A percentile compares a stretch with the other conserved stretches of the same genome.
Conservation (phyloP, 2,888 invertebrate genomes). For the Sesia apiformis region DNA sequence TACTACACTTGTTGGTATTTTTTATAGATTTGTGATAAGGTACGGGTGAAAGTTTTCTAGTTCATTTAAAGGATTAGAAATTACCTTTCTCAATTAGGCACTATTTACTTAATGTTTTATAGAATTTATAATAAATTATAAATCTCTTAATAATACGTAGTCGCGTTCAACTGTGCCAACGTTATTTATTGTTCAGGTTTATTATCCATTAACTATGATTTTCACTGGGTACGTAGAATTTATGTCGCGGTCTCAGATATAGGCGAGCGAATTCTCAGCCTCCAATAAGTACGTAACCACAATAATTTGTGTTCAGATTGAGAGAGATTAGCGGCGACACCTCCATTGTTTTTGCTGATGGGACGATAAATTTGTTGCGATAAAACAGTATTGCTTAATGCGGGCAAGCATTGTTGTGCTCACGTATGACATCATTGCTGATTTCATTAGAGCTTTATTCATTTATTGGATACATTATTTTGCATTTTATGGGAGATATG, state of each 20-base stretch:
- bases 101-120: too few relatives aligned
- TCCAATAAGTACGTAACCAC: constrained; percentile 9
- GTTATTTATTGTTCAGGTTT: neutral
- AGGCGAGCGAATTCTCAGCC: constrained; percentile 6
- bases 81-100: too few relatives aligned
- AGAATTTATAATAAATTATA: too few relatives aligned
- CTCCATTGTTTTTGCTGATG: constrained; percentile 34
- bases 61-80: too few relatives aligned
- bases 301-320: constrained; percentile 6
- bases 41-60: too few relatives aligned
- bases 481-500: neutral
- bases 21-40: too few relatives aligned
- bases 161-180: neutral
- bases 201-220: neutral
- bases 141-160: neutral
- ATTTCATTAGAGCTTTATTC: neutral
- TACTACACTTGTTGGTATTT: too few relatives aligned
- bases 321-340: constrained; percentile 24
- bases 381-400: constrained; percentile 16
- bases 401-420: constrained; percentile 17
- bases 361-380: constrained; percentile 13
- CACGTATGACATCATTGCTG: constrained; percentile 2
- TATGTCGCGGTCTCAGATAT: neutral
- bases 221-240: neutral
- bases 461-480: neutral